Conservation (phyloP, 2,797 vertebrate genomes). For the Menidia menidia region DNA sequence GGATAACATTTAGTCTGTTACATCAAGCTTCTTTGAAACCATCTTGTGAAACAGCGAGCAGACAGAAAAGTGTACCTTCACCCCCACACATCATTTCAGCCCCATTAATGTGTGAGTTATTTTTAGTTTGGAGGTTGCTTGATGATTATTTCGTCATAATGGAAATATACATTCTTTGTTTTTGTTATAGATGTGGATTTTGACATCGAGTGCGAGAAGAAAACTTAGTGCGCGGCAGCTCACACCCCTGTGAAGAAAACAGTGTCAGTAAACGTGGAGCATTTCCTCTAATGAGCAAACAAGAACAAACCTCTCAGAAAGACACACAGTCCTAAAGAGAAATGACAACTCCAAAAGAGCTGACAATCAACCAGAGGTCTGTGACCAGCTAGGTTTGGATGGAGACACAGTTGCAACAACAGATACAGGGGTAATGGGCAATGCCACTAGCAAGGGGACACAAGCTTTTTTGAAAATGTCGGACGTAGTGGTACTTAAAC, state of each 20-base stretch:
- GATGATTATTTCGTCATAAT: conserved; percentile 41
- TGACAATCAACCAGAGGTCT: neutral
- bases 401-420: neutral
- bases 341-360: neutral
- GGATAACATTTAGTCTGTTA: conserved; percentile 52
- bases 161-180: conserved; percentile 36
- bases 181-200: conserved; percentile 9
- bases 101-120: conserved; percentile 26
- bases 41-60: conserved; percentile 58
- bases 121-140: conserved; percentile 31
- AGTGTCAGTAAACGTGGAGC: neutral
- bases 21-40: conserved; percentile 61
- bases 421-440: neutral
- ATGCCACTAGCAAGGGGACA: neutral
- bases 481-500: neutral
- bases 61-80: conserved; percentile 28
- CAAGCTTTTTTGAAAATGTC: neutral
- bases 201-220: neutral
- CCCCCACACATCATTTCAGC: conserved; percentile 53
- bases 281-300: neutral
- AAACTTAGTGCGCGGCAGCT: neutral
- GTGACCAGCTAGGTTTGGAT: neutral
- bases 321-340: neutral
- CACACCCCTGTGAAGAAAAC: neutral
- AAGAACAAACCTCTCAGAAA: neutral